Evolutionary conservation across 2,113 vertebrate genomes (phyloP).

Genomic region (Pardalotus punctatus): DNA sequence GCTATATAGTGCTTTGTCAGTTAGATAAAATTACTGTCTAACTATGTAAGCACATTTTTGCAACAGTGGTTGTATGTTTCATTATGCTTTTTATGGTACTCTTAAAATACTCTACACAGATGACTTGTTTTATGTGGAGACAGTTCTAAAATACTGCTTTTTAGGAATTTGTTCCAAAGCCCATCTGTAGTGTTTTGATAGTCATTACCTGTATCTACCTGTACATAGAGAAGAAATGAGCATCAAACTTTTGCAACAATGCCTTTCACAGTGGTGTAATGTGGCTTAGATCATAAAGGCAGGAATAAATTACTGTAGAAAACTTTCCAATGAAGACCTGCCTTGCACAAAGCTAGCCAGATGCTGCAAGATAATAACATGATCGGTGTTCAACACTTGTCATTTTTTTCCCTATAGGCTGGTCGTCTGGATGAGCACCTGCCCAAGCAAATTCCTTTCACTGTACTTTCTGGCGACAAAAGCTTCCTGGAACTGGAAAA

Average conservation of each 20-base stretch:
- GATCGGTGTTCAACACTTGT: not conserved
- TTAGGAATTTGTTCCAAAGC: not conserved
- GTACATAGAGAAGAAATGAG: not conserved
- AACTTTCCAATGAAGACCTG: not conserved
- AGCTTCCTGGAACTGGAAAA: constrained; percentile 79
- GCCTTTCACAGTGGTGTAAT: not conserved
- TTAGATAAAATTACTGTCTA: not conserved
- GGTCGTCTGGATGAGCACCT: constrained; percentile 80
- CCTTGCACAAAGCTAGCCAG: not conserved
- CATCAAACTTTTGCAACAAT: not conserved
- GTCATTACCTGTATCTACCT: fast-evolving
- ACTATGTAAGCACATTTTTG: not conserved
- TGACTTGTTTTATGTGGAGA: not conserved
- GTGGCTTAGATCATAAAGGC: not conserved
- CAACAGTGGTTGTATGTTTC: not conserved
- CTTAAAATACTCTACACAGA: not conserved
- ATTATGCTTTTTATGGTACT: not conserved
- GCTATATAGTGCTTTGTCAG: not conserved
- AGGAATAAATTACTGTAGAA: not conserved
- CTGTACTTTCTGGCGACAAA: constrained; percentile 83
- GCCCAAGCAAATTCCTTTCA: constrained; percentile 84
- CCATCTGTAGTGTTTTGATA: not conserved
- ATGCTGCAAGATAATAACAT: not conserved
- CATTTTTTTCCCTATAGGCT: constrained; percentile 62
- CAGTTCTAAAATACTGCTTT: not conserved